Evolutionary conservation across 2,888 invertebrate species (phyloP), one percentile per base, ranked within the genome.

Genomic region (Andricus curvator): DNA sequence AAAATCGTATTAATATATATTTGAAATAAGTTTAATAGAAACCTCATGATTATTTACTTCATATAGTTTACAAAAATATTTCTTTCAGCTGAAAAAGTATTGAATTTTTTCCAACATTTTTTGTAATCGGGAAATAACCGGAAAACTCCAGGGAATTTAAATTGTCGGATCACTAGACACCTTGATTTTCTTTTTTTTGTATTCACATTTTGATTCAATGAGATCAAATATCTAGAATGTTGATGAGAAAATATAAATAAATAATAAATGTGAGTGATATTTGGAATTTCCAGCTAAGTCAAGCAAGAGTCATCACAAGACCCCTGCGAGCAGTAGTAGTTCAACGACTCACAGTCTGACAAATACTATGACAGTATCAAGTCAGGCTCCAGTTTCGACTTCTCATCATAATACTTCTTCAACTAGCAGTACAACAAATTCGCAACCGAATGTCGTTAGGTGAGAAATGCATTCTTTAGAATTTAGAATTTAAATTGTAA

Each of bases 391-490:
- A 82, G 84, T 89, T 81, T 88, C 89, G 80, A 86, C 88, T 78
- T 89, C 90, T 78, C 90, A 90, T 88, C 89, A 89, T 84, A 89
- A 83, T 80, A 82, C 83, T 76, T 85, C 86, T 70, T 85, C 89
- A 84, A 88, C 88, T 78, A 86, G 84, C 78, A 90, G 86, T 79
- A 90, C 91, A 85, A 89, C 90, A 83, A 92, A 91, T 87, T 89
- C 90, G 78, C 92, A 92, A 87, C 88, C 92, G 80, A 92, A 92
- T 83, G 90, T 92, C 85, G 91, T 92, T 88, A 92, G 92, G 92
- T 92, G 87, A 86, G 85, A 56, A 56, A 74, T 56, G 6, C n/a
- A 11, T 29, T 51, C 29, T 20, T 20, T 25, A 51, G 20, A 25
- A 22, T 15, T 22, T 48, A 44, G 11, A 37, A n/a, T 51, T 41